Percentiles rank a stretch among this genome's conserved stretches.
Conservation (phyloP, 2,888 invertebrate species). For the Sphaerolaimus hirsutus region DNA sequence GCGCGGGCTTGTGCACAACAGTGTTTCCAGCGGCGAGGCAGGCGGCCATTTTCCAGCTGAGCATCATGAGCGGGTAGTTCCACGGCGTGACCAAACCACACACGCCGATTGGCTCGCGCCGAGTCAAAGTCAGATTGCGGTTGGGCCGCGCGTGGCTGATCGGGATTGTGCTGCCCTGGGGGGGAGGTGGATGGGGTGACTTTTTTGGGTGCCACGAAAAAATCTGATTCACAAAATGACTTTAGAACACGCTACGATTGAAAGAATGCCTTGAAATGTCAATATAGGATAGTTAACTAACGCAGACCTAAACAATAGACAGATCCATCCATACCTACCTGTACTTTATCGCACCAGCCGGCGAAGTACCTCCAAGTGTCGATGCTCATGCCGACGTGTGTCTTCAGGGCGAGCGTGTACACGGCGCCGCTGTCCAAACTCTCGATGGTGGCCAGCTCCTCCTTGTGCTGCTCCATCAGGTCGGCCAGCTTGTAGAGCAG, state of each 20-base stretch:
- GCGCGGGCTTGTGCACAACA: constrained; percentile 77
- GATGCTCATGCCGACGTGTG: constrained; percentile 89
- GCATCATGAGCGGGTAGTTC: constrained; percentile 97
- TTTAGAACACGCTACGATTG: no score
- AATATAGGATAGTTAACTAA: no score
- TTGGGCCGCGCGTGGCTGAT: constrained; percentile 74
- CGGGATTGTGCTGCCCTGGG: constrained; percentile 56
- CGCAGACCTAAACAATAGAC: no score
- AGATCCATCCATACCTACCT: constrained; percentile 27
- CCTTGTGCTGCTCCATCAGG: constrained; percentile 73
- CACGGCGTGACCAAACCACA: constrained; percentile 78
- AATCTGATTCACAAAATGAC: neutral
- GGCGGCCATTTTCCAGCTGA: constrained; percentile 94
- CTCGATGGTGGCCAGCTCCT: constrained; percentile 80
- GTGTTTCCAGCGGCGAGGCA: constrained; percentile 88
- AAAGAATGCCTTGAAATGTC: no score
- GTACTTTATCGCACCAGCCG: constrained; percentile 80
- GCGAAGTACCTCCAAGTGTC: constrained; percentile 89
- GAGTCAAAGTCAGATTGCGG: constrained; percentile 60
- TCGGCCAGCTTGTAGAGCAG: constrained; percentile 66
- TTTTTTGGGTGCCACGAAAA: constrained; percentile 1
- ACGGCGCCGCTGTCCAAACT: constrained; percentile 81
- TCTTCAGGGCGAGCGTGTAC: constrained; percentile 78
- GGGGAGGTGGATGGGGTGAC: no score
- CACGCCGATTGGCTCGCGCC: constrained; percentile 70